Percentiles rank a stretch among this genome's conserved stretches.
Evolutionary conservation across 2,797 vertebrate species (phyloP).

Genomic region (Dendrocincla tyrannina): DNA sequence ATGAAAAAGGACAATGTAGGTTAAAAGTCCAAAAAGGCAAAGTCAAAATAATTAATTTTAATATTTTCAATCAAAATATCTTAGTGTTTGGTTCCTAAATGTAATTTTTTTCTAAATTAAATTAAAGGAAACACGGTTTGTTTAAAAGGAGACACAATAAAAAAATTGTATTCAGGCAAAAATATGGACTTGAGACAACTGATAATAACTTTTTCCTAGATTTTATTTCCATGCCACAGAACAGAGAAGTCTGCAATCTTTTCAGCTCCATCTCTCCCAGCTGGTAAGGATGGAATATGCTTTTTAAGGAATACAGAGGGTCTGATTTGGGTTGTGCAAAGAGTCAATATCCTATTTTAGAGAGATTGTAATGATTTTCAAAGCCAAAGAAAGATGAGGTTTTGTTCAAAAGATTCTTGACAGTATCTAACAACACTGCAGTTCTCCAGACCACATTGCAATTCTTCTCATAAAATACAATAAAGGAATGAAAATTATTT

Average conservation of each 20-base stretch:
- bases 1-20: neutral
- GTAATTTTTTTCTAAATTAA: neutral
- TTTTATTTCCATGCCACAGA: neutral
- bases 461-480: slow-evolving; percentile 22
- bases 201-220: neutral
- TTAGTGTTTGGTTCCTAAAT: neutral
- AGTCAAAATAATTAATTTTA: neutral
- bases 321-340: neutral
- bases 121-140: neutral
- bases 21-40: neutral
- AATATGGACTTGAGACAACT: neutral
- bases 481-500: slow-evolving; percentile 46
- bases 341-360: neutral
- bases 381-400: neutral
- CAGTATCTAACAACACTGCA: neutral
- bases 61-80: neutral
- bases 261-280: neutral
- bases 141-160: neutral
- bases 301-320: neutral
- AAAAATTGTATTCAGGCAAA: neutral
- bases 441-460: neutral
- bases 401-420: neutral
- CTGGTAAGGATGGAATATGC: neutral
- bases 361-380: neutral
- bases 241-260: neutral